Evolutionary conservation across 2,888 invertebrate species (phyloP).

Genomic region (Epinotia bilunana): DNA sequence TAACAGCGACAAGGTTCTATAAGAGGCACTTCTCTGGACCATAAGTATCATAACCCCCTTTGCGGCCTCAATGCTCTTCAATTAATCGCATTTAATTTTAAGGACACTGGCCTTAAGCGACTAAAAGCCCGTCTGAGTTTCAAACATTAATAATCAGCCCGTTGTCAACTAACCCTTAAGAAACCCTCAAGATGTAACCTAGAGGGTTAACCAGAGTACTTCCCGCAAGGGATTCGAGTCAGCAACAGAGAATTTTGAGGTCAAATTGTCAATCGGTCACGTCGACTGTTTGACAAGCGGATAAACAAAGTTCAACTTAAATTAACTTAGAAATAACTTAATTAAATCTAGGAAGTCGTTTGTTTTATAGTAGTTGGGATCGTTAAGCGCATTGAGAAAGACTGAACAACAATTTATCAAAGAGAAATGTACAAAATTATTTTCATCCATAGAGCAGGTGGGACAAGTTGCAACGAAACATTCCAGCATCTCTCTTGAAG

Average conservation of each 20-base stretch:
- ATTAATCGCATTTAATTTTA: conserved; percentile 36
- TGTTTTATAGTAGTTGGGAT: not conserved
- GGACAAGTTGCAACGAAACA: not conserved
- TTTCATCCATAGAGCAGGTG: not conserved
- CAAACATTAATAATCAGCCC: conserved; percentile 36
- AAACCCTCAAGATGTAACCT: conserved; percentile 28
- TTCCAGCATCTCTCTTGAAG: not conserved
- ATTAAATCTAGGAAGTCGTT: conserved; percentile 28
- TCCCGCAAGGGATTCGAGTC: conserved; percentile 15
- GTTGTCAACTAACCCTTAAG: conserved; percentile 31
- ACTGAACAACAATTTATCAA: conserved; percentile 12
- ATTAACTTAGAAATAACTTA: conserved; percentile 3
- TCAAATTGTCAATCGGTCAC: conserved; percentile 24
- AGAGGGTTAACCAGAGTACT: conserved; percentile 20
- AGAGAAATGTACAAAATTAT: conserved; percentile 14
- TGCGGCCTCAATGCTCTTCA: conserved; percentile 9
- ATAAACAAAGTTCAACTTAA: conserved; percentile 26
- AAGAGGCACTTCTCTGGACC: not conserved
- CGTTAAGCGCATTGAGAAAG: not conserved
- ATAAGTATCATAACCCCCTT: not conserved
- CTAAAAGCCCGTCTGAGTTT: conserved; percentile 38
- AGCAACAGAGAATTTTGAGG: conserved; percentile 32
- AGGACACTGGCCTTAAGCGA: conserved; percentile 10
- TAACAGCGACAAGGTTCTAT: not conserved
- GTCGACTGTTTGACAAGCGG: conserved; percentile 6